Evolutionary conservation across 2,888 invertebrate genomes (phyloP), one percentile per base, ranked within the genome.

Genomic region (Crossocerus cetratus): DNA sequence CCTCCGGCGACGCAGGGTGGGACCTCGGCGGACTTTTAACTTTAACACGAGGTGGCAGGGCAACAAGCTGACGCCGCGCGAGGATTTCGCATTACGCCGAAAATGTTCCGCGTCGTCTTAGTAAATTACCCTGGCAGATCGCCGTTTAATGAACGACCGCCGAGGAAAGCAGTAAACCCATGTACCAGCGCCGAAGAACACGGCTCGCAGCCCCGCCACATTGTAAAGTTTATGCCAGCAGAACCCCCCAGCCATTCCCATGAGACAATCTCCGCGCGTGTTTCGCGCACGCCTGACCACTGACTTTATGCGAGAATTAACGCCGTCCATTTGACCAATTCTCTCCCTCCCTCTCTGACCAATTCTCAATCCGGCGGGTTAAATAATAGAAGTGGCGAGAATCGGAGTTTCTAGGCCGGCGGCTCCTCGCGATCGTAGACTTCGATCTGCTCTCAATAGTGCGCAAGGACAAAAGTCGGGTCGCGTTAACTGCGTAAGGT

Each of bases 401-500:
- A 16, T 16, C 49, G 16, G 14, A 49, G 49, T 16, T 49, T 49
- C 49, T 49, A 49, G 49, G 49, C 16, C 49, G 13, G 13, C 49
- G 13, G 13, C 49, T 16, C 42, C 14, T 8, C 8, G 59, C 18
- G 8, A 59, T 2, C n/a, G 13, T 43, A 43, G 61, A 49, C 11
- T 21, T 20, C 65, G 49, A 53, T 49, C 32, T 61, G 72, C 49
- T 63, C 72, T 69, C 65, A 61, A 81, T 74, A 60, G 32, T 67
- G 62, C 56, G 67, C 81, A 78, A 81, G 81, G 78, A 81, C 78
- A 65, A 73, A 69, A 66, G 68, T 74, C 72, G 53, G 59, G 67
- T 56, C 69, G 64, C 67, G 69, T 65, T 65, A 68, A 67, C 73
- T 69, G 77, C 70, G 79, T 76, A 79, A 83, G 77, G 80, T 71